Conservation (phyloP, 2,888 invertebrate species). For the Sicus ferrugineus region DNA sequence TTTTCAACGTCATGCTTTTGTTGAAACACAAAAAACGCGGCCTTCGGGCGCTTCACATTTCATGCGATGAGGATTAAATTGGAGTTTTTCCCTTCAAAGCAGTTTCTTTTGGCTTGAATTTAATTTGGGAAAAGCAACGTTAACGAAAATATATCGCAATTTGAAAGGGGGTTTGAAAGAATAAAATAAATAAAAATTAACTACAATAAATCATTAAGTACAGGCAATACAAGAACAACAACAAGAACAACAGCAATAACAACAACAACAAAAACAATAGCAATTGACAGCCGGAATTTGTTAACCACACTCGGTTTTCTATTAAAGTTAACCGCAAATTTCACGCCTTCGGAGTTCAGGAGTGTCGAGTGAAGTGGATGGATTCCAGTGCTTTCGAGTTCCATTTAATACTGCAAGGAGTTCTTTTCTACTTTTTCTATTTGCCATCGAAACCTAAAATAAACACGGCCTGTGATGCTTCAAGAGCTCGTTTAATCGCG, state of each 20-base stretch:
- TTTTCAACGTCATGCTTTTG: constrained; percentile 21
- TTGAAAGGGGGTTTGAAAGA: too few relatives aligned
- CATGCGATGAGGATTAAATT: not conserved
- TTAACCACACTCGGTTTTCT: not conserved
- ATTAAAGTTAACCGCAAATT: constrained; percentile 35
- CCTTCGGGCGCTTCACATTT: constrained; percentile 11
- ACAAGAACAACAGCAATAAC: not conserved
- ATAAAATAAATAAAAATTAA: too few relatives aligned
- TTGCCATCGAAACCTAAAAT: constrained; percentile 23
- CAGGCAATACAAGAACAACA: too few relatives aligned
- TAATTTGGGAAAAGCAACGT: too few relatives aligned
- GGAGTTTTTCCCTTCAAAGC: not conserved
- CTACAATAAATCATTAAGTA: too few relatives aligned
- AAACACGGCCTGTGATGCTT: constrained; percentile 24
- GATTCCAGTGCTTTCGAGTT: not conserved
- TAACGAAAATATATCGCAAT: too few relatives aligned
- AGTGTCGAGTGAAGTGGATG: not conserved
- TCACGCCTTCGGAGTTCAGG: constrained; percentile 27
- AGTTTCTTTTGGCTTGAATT: too few relatives aligned
- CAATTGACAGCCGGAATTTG: not conserved
- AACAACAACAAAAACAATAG: not conserved
- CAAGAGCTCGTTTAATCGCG: constrained; percentile 32
- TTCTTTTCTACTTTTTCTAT: constrained; percentile 1
- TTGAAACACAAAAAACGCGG: constrained; percentile 8
- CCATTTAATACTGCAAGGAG: not conserved